Evolutionary conservation across 2,797 vertebrate genomes (phyloP), one percentile per base, ranked within the genome.

Genomic region (Linurgus olivaceus): DNA sequence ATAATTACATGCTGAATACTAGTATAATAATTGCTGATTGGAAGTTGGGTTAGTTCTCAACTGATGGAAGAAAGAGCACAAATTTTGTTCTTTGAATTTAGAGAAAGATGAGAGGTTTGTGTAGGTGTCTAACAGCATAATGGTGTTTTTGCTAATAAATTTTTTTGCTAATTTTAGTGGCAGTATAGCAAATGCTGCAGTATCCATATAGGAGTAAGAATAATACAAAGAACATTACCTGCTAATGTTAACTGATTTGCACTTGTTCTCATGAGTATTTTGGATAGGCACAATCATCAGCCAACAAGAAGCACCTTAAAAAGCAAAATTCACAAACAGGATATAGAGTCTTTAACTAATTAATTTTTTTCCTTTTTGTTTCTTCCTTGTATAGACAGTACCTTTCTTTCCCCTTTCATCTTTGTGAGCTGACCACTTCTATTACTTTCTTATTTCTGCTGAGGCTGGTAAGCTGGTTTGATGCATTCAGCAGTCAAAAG

Each of bases 371-470:
- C 5, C 0, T 21, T 70, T 73, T 26, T 50, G 11, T 7, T 61
- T 40, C 26, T 80, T 75, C 28, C 35, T 29, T 45, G 13, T 50
- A 9, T 9, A 52, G 17, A 9, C 6, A n/a, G 14, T 58, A 38
- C 17, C 6, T 79, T 71, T 50, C 37, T 66, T 79, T 52, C 24
- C 6, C 25, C 17, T 67, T 67, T 89, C 45, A 47, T 88, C 23
- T 90, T 61, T 61, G 48, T 3, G 7, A 48, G 63, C 51, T 96
- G 90, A 59, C 74, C 54, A 45, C 20, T 70, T 81, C 50, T 62
- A 57, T 85, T 93, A 71, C 45, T 91, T 94, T 72, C 62, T 16
- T 55, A 18, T 89, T 96, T 95, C 54, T 95, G 94, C 92, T 96
- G 94, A 95, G 92, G 40, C 83, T 81, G 29, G 95, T 92, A 68